Percentiles rank a stretch among this genome's conserved stretches.
phyloP scores from a whole-genome alignment of 1,140 invertebrate species.

The Platyura marginata region DNA sequence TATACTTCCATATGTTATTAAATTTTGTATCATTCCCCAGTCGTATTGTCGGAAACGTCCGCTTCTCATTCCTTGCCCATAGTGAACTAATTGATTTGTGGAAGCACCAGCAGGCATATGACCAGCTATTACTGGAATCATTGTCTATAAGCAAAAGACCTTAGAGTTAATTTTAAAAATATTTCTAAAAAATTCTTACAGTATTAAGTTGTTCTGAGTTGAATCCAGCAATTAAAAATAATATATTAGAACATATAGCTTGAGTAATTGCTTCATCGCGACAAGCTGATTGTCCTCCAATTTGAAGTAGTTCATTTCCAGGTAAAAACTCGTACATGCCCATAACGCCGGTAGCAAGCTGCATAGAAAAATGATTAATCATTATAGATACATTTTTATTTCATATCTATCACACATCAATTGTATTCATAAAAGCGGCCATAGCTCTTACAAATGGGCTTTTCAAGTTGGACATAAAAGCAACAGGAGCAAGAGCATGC shows the following conservation, averaged over 20 bases:
- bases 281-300: slow-evolving; percentile 24
- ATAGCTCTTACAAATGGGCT: slow-evolving; percentile 3
- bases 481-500: slow-evolving; percentile 42
- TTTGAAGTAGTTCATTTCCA: slow-evolving; percentile 17
- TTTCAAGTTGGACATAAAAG: slow-evolving; percentile 12
- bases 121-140: slow-evolving; percentile 48
- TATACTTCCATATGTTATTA: slow-evolving; percentile 24
- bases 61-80: slow-evolving; percentile 19
- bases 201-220: slow-evolving; percentile 16
- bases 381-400: too few relatives aligned
- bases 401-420: too few relatives aligned
- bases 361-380: too few relatives aligned
- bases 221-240: slow-evolving; percentile 29
- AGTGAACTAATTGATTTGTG: slow-evolving; percentile 22
- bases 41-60: slow-evolving; percentile 19
- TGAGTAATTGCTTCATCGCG: slow-evolving; percentile 1
- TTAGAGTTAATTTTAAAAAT: too few relatives aligned
- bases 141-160: slow-evolving; percentile 32
- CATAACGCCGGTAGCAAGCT: slow-evolving; percentile 19
- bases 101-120: slow-evolving; percentile 36
- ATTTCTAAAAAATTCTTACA: too few relatives aligned
- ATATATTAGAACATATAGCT: slow-evolving; percentile 13
- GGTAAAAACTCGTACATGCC: slow-evolving; percentile 30
- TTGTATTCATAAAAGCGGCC: slow-evolving; percentile 15
- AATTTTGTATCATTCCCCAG: slow-evolving; percentile 26